Evolutionary conservation across 2,113 vertebrate species (phyloP).

Genomic region (Perognathus longimembris): DNA sequence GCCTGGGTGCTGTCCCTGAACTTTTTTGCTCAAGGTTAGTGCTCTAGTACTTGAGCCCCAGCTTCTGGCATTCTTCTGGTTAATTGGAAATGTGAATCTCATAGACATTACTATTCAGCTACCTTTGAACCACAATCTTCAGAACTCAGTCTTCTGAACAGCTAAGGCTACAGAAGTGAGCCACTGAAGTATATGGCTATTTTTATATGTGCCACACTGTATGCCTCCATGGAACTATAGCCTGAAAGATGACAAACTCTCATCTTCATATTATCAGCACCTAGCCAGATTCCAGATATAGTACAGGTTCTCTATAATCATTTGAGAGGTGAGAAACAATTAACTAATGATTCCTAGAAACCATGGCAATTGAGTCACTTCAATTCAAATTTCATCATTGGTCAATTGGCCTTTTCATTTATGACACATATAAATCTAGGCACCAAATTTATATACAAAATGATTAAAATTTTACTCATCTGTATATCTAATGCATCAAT

Average conservation of each 20-base stretch:
- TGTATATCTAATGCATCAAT: background rate
- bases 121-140: too few relatives aligned
- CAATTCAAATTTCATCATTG: constrained; percentile 15
- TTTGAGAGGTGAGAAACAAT: background rate
- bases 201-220: background rate
- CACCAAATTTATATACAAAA: constrained; percentile 4
- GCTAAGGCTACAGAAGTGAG: too few relatives aligned
- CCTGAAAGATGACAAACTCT: background rate
- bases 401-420: constrained; percentile 8
- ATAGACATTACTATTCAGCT: too few relatives aligned
- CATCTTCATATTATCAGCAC: background rate
- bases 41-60: too few relatives aligned
- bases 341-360: constrained; percentile 29
- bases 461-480: background rate
- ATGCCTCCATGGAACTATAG: background rate
- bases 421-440: background rate
- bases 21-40: too few relatives aligned
- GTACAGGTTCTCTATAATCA: background rate
- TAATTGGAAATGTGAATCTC: too few relatives aligned
- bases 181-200: too few relatives aligned
- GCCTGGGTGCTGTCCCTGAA: too few relatives aligned
- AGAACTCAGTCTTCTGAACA: too few relatives aligned
- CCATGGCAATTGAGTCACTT: background rate
- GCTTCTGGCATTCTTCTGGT: too few relatives aligned
- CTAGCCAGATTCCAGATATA: background rate